Evolutionary conservation across 2,888 invertebrate species (phyloP).

Genomic region (Cerastis leucographa): DNA sequence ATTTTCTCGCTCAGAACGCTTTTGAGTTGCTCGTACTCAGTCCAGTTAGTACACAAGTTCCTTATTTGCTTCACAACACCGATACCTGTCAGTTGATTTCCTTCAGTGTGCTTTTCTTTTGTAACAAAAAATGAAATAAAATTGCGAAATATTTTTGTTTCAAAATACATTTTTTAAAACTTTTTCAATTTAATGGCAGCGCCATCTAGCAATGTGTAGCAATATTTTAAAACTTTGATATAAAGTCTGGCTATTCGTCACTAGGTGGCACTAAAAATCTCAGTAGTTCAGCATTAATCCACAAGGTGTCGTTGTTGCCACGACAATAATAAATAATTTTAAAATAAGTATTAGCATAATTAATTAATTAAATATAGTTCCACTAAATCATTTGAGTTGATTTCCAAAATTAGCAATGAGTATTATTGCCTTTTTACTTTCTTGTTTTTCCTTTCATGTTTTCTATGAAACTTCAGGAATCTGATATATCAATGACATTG

Average conservation of each 20-base stretch:
- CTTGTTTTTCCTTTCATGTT: not conserved
- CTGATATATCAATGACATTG: constrained; percentile 27
- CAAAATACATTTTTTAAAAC: not conserved
- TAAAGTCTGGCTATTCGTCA: constrained; percentile 22
- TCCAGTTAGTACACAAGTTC: too few species aligned
- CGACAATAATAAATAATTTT: not conserved
- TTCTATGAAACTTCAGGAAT: not conserved
- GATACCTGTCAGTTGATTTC: not conserved
- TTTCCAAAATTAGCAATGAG: not conserved
- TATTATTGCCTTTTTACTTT: not conserved
- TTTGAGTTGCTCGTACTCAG: too few species aligned
- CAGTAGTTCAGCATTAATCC: not conserved
- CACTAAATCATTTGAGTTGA: not conserved
- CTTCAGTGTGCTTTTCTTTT: not conserved
- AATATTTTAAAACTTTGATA: not conserved
- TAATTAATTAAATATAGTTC: not conserved
- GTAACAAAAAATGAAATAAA: not conserved
- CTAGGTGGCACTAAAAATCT: constrained; percentile 52
- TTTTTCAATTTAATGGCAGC: not conserved
- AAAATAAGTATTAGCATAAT: not conserved
- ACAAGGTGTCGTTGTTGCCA: not conserved
- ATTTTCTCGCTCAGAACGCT: too few species aligned
- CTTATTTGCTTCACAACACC: too few species aligned
- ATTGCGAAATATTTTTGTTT: not conserved
- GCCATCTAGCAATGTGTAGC: constrained; percentile 46